Evolutionary conservation across 2,797 vertebrate species (phyloP), one percentile per base, ranked within the genome.

Genomic region (Erpetoichthys calabaricus): DNA sequence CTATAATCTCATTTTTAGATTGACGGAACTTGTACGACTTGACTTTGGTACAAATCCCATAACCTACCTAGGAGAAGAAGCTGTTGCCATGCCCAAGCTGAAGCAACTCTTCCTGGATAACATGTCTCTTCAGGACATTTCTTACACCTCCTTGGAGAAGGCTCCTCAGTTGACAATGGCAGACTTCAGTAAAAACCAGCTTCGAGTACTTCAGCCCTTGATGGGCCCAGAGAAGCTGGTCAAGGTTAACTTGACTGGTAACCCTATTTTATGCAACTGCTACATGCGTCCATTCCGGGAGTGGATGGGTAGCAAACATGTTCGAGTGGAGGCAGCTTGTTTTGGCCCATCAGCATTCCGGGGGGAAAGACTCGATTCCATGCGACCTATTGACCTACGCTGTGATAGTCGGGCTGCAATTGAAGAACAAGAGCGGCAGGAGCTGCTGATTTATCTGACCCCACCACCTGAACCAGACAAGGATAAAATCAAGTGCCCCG

Each of bases 31-130:
- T 62, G 86, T 69, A 1, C 69, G 78, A 0, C 80, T 98, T n/a
- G 91, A 98, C 54, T 59, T 97, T 65, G 83, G 92, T 67, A 85
- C 89, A 76, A 98, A 97, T 70, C 92, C 94, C 4, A 89, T 97
- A 84, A 92, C 88, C 3, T 93, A 88, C 0, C 62, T 88, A 4
- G 84, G 86, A 0, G 91, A 97, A 67, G 92, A 94, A 51, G 80
- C 75, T 1, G 78, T 85, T 60, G 83, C 76, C 62, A 89, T 97
- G 86, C 64, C 80, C 3, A 89, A 88, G 1, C 75, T 98, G 61
- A 89, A 84, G 58, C 89, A 91, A 59, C 86, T 98, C 56, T 76
- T 73, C 65, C 72, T 98, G 71, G 86, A 93, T 72, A 88, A 92
- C 3, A 90, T 90, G 47, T 84, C 86, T 47, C 80, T 98, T 60